Percentiles rank a stretch among this genome's conserved stretches.
Evolutionary conservation across 2,797 vertebrate genomes (phyloP).

Genomic region (Alcedo atthis): DNA sequence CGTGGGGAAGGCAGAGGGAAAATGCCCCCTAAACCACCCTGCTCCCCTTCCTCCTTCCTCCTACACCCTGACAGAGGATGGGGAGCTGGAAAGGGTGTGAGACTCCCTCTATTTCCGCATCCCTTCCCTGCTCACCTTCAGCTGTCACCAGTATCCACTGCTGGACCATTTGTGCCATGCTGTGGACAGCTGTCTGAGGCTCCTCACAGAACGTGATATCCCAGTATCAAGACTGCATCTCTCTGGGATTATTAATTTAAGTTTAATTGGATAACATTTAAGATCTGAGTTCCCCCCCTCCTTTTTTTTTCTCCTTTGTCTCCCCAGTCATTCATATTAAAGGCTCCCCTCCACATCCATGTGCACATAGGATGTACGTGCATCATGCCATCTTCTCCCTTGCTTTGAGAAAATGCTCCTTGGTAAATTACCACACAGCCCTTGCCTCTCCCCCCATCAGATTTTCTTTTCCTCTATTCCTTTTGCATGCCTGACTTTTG

Average conservation of each 20-base stretch:
- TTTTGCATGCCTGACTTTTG: conserved; percentile 45
- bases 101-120: neutral
- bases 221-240: conserved; percentile 58
- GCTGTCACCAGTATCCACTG: neutral
- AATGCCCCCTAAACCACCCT: neutral
- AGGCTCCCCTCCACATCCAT: neutral
- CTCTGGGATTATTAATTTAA: conserved; percentile 73
- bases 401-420: conserved; percentile 63
- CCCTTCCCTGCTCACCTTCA: neutral
- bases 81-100: neutral
- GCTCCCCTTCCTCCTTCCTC: neutral
- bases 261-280: conserved; percentile 77
- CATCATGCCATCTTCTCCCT: conserved; percentile 49
- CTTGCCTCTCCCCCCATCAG: neutral
- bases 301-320: neutral
- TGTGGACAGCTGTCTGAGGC: conserved; percentile 59
- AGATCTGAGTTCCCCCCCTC: conserved; percentile 63
- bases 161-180: neutral
- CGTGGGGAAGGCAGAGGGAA: conserved; percentile 22
- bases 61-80: neutral
- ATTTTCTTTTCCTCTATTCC: conserved; percentile 39
- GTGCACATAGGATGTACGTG: conserved; percentile 39
- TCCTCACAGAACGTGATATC: conserved; percentile 43
- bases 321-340: conserved; percentile 15
- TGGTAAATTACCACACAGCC: conserved; percentile 42